Evolutionary conservation across 2,113 vertebrate genomes (phyloP).

Genomic region (Monarcha castaneiventris): DNA sequence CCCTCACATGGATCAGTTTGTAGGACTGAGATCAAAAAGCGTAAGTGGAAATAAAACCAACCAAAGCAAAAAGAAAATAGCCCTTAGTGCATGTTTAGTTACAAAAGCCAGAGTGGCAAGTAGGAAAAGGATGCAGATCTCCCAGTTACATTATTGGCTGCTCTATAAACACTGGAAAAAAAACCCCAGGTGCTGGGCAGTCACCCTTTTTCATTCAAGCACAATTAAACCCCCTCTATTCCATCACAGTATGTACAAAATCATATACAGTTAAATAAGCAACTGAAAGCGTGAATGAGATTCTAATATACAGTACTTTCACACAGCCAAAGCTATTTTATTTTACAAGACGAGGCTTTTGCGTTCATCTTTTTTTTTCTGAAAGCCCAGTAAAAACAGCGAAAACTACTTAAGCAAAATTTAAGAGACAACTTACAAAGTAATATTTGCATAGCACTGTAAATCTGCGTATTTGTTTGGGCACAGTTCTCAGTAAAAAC

Average conservation of each 20-base stretch:
- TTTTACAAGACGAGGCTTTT: slow-evolving; percentile 32
- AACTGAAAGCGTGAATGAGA: background rate
- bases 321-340: slow-evolving; percentile 66
- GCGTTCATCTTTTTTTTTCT: background rate
- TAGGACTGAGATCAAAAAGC: background rate
- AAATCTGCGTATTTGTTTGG: background rate
- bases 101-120: background rate
- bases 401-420: background rate
- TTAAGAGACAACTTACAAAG: slow-evolving; percentile 15
- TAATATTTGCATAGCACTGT: slow-evolving; percentile 29
- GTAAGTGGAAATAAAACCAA: background rate
- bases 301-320: slow-evolving; percentile 33
- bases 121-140: background rate
- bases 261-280: background rate
- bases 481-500: slow-evolving; percentile 5
- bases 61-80: background rate
- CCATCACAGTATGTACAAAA: background rate
- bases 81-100: background rate
- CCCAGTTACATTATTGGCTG: background rate
- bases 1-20: background rate
- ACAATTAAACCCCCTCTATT: background rate
- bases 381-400: slow-evolving; percentile 45
- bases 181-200: background rate
- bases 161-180: background rate
- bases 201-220: background rate